Evolutionary conservation across 2,113 vertebrate species (phyloP).

Genomic region (Syrmaticus mikado): DNA sequence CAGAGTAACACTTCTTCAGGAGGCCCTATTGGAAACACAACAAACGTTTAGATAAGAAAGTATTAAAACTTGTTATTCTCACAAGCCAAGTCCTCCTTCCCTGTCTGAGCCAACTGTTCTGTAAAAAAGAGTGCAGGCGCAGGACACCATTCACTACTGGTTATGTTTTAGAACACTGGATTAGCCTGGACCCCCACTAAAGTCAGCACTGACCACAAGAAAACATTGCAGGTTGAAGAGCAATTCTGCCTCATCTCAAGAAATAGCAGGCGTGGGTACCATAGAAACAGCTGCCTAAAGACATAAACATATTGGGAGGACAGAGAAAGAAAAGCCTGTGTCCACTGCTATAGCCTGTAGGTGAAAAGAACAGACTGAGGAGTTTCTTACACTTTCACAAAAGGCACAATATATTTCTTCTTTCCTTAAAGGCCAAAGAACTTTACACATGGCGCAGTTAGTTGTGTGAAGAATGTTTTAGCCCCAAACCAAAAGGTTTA

Average conservation of each 20-base stretch:
- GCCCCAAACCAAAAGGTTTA: background rate
- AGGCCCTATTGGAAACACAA: conserved; percentile 73
- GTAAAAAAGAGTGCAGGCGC: background rate
- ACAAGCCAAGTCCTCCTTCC: background rate
- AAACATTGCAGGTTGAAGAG: background rate
- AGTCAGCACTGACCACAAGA: background rate
- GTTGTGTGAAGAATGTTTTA: background rate
- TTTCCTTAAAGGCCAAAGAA: background rate
- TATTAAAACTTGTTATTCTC: background rate
- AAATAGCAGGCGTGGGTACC: background rate
- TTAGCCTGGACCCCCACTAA: background rate
- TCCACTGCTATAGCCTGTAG: background rate
- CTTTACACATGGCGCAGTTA: background rate
- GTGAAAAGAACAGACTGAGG: background rate
- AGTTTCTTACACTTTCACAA: background rate
- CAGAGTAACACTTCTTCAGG: conserved; percentile 84
- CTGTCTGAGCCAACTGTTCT: background rate
- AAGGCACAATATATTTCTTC: background rate
- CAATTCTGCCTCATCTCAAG: background rate
- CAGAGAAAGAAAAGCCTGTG: background rate
- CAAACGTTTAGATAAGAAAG: background rate
- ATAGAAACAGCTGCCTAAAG: background rate
- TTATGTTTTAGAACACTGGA: background rate
- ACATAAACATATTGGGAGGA: background rate
- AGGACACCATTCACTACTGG: background rate